Base-by-base conservation (phyloP, 2,113 vertebrate genomes). In the Beaufortia kweichowensis region DNA sequence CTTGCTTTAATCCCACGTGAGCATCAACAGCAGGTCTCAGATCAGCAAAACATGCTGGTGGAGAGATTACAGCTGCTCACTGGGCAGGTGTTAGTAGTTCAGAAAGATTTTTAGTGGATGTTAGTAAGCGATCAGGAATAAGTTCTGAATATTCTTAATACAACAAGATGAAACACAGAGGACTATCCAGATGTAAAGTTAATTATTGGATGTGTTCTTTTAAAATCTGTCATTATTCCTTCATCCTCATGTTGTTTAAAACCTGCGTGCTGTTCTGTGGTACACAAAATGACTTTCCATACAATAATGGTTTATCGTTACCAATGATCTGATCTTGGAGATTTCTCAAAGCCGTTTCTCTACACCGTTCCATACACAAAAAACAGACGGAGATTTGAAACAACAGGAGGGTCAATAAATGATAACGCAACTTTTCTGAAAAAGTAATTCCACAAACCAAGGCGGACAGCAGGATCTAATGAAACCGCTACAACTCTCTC, bases 361-460 rank as follows among this genome's bases (percentile, higher is more conserved):
- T n/a, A n/a, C n/a, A n/a, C n/a, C n/a, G n/a, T n/a, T n/a, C n/a
- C n/a, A n/a, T n/a, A n/a, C n/a, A n/a, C n/a, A n/a, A n/a, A n/a
- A n/a, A n/a, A n/a, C n/a, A n/a, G n/a, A 39, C 35, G 11, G 35
- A 39, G 35, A 10, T 39, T 2, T 39, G 35, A 39, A 39, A 11
- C n/a, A n/a, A n/a, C 35, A 39, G 35, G 9, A 39, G 11, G 9
- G 35, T 39, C 35, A 39, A 39, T 39, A 39, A 39, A 39, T 39
- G 35, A 9, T 10, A 39, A 39, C n/a, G 35, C 3, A 2, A 43
- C 10, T 7, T 50, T 4, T 48, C 1, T n/a, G 0, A 26, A 65
- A 15, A 0, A 21, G 0, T 21, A 28, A 71, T 17, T 59, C 68
- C 68, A 71, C 68, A 59, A 71, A 71, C 68, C 15, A 59, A 59